These are phyloP conservation scores for Thyatira batis DNA, from an alignment of 2,888 invertebrate genomes.

Conservation along the genomic window DNA sequence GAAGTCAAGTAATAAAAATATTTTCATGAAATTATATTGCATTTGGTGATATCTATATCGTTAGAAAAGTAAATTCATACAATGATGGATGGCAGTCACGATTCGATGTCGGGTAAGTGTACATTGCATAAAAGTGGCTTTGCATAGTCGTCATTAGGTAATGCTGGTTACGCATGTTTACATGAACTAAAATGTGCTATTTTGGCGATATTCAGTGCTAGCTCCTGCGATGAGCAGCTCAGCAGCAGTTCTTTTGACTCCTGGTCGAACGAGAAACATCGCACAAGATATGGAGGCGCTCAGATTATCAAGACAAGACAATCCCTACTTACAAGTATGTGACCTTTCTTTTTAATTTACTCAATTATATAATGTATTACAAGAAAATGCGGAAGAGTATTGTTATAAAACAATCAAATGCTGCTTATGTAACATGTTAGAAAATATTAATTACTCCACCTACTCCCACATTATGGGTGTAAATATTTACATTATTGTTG, in stretches of 20 bases:
- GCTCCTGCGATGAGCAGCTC: constrained; percentile 61
- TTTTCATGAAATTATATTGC: not conserved
- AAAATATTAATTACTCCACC: not conserved
- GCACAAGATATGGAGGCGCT: constrained; percentile 93
- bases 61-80: constrained; percentile 14
- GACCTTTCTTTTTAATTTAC: not conserved
- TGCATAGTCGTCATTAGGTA: not conserved
- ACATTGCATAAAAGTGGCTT: not conserved
- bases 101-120: constrained; percentile 67
- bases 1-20: not conserved
- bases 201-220: constrained; percentile 50
- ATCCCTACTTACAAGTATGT: constrained; percentile 89
- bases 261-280: constrained; percentile 88
- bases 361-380: not conserved
- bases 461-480: too few relatives aligned
- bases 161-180: not conserved
- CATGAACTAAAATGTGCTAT: constrained; percentile 16
- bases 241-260: constrained; percentile 86
- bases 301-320: constrained; percentile 90
- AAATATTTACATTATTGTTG: too few relatives aligned
- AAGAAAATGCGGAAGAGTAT: not conserved
- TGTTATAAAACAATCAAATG: not conserved
- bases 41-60: not conserved
- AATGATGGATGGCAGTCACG: constrained; percentile 71
- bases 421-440: not conserved